These are phyloP conservation scores for Heptranchias perlo DNA, from an alignment of 2,113 vertebrate species.

Conservation along the genomic window DNA sequence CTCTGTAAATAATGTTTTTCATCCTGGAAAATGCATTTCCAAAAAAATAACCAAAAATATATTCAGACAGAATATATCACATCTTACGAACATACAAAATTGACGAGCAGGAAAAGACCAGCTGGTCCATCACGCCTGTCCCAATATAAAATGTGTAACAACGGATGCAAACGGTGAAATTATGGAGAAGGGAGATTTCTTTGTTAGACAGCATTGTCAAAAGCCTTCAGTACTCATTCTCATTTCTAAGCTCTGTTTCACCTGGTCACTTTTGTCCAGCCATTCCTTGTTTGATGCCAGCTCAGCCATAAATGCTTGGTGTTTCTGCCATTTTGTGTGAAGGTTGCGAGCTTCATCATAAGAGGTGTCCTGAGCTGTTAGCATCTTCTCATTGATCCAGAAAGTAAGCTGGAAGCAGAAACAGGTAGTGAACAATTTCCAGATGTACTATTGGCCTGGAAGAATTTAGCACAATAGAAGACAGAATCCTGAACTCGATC, in stretches of 20 bases:
- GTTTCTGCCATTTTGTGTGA: slow-evolving; percentile 90
- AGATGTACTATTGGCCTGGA: background rate
- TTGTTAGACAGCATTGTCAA: background rate
- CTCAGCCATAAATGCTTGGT: slow-evolving; percentile 89
- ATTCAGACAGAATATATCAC: background rate
- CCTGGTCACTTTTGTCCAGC: slow-evolving; percentile 77
- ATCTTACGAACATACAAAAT: too few species aligned
- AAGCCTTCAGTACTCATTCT: background rate
- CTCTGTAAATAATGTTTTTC: background rate
- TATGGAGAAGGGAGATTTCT: background rate
- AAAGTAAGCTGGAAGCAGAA: slow-evolving; percentile 65
- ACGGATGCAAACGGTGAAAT: background rate
- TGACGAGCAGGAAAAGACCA: too few species aligned
- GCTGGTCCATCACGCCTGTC: too few species aligned
- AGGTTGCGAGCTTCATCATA: slow-evolving; percentile 79
- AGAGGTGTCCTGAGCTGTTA: slow-evolving; percentile 84
- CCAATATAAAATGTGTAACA: background rate
- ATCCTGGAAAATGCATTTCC: background rate
- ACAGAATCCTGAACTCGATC: background rate
- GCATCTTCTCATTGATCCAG: slow-evolving; percentile 96
- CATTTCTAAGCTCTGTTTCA: slow-evolving; percentile 44
- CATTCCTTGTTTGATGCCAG: slow-evolving; percentile 80
- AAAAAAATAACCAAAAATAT: background rate
- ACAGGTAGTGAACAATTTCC: background rate
- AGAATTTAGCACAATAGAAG: background rate